These are phyloP conservation scores for Hartigia nigra DNA, from an alignment of 2,888 invertebrate genomes.

Conservation along the genomic window DNA sequence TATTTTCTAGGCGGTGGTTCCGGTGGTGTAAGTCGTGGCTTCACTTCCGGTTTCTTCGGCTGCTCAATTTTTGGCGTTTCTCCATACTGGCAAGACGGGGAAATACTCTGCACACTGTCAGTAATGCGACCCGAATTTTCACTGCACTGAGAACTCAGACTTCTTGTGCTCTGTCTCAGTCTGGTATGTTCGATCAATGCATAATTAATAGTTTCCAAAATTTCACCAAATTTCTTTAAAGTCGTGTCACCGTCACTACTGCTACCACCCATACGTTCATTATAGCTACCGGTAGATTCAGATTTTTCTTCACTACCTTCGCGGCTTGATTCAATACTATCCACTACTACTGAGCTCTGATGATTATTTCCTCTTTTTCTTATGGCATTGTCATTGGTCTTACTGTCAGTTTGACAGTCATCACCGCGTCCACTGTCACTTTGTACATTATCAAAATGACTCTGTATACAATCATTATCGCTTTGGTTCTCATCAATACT, in stretches of 20 bases:
- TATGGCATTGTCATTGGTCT: constrained; percentile 2
- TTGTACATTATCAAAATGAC: constrained; percentile 11
- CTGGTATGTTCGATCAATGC: constrained; percentile 56
- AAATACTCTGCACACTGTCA: constrained; percentile 4
- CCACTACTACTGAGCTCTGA: neutral
- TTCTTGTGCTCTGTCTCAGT: neutral
- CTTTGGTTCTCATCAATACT: constrained; percentile 40
- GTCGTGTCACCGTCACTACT: constrained; percentile 39
- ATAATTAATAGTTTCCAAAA: constrained; percentile 63
- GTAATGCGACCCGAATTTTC: neutral
- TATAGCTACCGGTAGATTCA: constrained; percentile 41
- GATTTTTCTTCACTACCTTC: constrained; percentile 46
- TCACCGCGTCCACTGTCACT: neutral
- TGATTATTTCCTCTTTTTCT: neutral
- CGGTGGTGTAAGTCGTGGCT: constrained; percentile 60
- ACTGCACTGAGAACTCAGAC: neutral
- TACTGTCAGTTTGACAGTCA: neutral
- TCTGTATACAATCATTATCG: constrained; percentile 33
- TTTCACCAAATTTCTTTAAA: constrained; percentile 38
- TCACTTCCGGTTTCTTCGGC: constrained; percentile 62
- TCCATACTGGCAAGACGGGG: constrained; percentile 31
- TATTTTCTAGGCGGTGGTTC: constrained; percentile 68
- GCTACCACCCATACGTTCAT: constrained; percentile 36
- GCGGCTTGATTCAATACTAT: constrained; percentile 14
- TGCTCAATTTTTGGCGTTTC: constrained; percentile 37